Evolutionary conservation across 2,113 vertebrate genomes (phyloP).

Genomic region (Chionodraco myersi): DNA sequence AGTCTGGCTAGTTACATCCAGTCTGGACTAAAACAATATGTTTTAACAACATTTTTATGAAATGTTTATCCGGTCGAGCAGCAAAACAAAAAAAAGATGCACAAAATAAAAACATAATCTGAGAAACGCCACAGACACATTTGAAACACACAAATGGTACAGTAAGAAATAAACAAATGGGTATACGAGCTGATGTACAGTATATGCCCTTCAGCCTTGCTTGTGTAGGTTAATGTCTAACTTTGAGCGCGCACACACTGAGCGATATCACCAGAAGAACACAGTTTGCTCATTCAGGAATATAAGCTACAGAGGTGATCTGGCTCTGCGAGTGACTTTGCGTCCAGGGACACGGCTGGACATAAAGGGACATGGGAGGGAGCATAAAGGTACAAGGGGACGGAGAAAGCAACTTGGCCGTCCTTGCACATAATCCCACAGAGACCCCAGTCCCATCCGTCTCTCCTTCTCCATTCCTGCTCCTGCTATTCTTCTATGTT

Average conservation of each 20-base stretch:
- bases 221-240: slow-evolving; percentile 68
- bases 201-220: slow-evolving; percentile 53
- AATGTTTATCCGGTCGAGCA: neutral
- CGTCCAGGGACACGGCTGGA: slow-evolving; percentile 75
- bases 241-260: slow-evolving; percentile 32
- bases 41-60: too few species aligned
- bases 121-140: slow-evolving; percentile 12
- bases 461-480: slow-evolving; percentile 56
- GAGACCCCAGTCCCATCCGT: slow-evolving; percentile 73
- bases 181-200: slow-evolving; percentile 45
- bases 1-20: too few species aligned
- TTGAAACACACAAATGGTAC: slow-evolving; percentile 14
- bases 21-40: too few species aligned
- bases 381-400: slow-evolving; percentile 69
- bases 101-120: neutral
- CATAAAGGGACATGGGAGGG: slow-evolving; percentile 70
- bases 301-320: slow-evolving; percentile 68
- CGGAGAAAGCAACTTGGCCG: slow-evolving; percentile 85
- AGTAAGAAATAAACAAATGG: slow-evolving; percentile 31
- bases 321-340: slow-evolving; percentile 62
- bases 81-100: neutral
- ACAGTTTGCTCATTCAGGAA: slow-evolving; percentile 59
- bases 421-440: slow-evolving; percentile 88
- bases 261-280: slow-evolving; percentile 29
- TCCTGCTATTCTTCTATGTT: slow-evolving; percentile 34